phyloP scores from a whole-genome alignment of 2,113 vertebrate species.

The Nothobranchius furzeri region DNA sequence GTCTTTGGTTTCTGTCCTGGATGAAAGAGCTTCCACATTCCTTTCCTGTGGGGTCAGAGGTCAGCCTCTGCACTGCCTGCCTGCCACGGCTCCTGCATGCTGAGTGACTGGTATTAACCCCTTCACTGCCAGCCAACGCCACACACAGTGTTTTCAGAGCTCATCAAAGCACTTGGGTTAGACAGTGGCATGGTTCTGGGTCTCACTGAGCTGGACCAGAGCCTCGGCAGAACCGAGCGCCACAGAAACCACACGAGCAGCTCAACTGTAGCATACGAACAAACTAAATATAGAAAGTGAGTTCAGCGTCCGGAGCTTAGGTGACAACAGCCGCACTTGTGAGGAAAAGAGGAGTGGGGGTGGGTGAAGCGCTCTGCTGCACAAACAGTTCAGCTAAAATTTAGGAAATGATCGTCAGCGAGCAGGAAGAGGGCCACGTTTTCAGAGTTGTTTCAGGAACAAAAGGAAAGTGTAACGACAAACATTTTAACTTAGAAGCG shows the following conservation, averaged over 20 bases:
- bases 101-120: conserved; percentile 76
- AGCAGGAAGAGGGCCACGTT: neutral
- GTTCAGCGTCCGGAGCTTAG: conserved; percentile 69
- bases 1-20: conserved; percentile 79
- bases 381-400: conserved; percentile 30
- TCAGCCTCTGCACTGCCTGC: conserved; percentile 75
- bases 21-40: conserved; percentile 85
- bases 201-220: neutral
- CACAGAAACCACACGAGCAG: conserved; percentile 19
- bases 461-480: too few relatives aligned
- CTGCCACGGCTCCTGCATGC: conserved; percentile 66
- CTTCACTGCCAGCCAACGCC: conserved; percentile 31
- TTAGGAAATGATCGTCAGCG: conserved; percentile 11
- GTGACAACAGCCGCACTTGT: conserved; percentile 72
- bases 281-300: conserved; percentile 75
- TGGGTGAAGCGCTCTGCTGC: conserved; percentile 13
- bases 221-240: neutral
- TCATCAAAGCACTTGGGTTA: neutral
- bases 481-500: neutral
- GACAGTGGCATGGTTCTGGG: neutral
- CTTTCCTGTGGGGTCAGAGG: conserved; percentile 78
- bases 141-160: neutral
- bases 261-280: conserved; percentile 38
- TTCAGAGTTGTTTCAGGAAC: too few relatives aligned
- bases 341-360: conserved; percentile 20